Evolutionary conservation across 1,140 invertebrate species (phyloP).

Genomic region (Pseudomyrmex concolor): DNA sequence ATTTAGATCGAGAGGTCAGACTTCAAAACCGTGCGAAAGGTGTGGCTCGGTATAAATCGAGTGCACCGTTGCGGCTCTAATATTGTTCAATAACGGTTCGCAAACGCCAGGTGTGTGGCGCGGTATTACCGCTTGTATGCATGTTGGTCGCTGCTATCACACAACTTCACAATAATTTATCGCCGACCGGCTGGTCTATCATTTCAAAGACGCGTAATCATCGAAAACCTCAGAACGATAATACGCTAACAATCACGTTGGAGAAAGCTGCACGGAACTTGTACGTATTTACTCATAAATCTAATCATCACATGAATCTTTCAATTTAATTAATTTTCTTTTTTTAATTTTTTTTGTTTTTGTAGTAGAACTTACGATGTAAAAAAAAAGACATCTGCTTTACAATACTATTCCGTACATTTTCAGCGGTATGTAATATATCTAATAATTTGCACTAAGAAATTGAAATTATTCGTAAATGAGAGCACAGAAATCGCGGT

Average conservation of each 20-base stretch:
- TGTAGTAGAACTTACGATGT: too few species aligned
- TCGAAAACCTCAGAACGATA: constrained; percentile 5
- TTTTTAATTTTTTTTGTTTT: too few species aligned
- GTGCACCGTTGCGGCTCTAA: constrained; percentile 25
- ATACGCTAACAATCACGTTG: background rate
- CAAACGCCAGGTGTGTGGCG: background rate
- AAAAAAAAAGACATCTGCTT: too few species aligned
- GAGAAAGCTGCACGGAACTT: constrained; percentile 7
- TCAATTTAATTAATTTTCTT: background rate
- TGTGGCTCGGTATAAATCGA: constrained; percentile 56
- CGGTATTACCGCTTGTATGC: background rate
- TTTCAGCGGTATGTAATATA: too few species aligned
- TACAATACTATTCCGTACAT: too few species aligned
- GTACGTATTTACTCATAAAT: background rate
- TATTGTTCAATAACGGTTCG: constrained; percentile 51
- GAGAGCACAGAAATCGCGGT: constrained; percentile 8
- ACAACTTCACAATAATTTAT: constrained; percentile 47
- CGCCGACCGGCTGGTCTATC: background rate
- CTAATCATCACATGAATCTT: background rate
- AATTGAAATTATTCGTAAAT: constrained; percentile 28
- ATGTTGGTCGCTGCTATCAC: constrained; percentile 16
- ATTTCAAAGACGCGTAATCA: constrained; percentile 17
- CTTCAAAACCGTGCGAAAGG: constrained; percentile 65
- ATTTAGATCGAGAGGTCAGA: constrained; percentile 57
- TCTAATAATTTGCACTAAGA: too few species aligned